Evolutionary conservation across 1,140 invertebrate species (phyloP).

Genomic region (Zophobas morio): DNA sequence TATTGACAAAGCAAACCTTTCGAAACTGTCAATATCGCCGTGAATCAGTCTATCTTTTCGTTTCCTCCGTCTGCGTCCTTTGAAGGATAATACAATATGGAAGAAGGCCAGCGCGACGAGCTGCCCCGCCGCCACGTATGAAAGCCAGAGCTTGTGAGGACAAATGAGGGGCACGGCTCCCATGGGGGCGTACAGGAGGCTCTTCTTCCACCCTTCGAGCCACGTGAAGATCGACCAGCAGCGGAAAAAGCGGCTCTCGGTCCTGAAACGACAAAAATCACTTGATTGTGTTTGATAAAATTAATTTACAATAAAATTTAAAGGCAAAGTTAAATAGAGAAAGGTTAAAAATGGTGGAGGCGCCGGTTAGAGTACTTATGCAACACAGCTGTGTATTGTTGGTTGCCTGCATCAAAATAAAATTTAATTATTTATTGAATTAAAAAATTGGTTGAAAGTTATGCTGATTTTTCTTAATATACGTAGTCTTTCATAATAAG

Average conservation of each 20-base stretch:
- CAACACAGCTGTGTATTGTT: too few relatives aligned
- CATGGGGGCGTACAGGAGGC: constrained; percentile 62
- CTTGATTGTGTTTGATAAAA: background rate
- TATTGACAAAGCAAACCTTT: constrained; percentile 59
- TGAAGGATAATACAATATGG: constrained; percentile 61
- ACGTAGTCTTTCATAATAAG: too few relatives aligned
- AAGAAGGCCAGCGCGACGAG: constrained; percentile 62
- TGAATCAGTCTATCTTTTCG: constrained; percentile 60
- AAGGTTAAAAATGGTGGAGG: too few relatives aligned
- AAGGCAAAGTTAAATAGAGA: too few relatives aligned
- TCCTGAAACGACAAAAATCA: constrained; percentile 55
- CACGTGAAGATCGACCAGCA: constrained; percentile 61
- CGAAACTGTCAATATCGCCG: constrained; percentile 64
- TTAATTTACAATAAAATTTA: too few relatives aligned
- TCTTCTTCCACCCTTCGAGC: constrained; percentile 65
- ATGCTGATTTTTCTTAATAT: too few relatives aligned
- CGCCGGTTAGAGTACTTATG: too few relatives aligned
- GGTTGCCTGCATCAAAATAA: too few relatives aligned
- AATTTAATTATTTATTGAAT: too few relatives aligned
- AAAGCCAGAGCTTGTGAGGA: constrained; percentile 64
- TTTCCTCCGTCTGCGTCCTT: constrained; percentile 50
- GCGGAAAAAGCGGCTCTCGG: constrained; percentile 60
- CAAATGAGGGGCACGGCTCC: constrained; percentile 61
- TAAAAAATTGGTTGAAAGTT: too few relatives aligned
- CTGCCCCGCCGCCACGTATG: constrained; percentile 62